A percentile compares a stretch with the other conserved stretches of the same genome.
phyloP scores from a whole-genome alignment of 1,140 invertebrate genomes.

The Episyrphus balteatus region DNA sequence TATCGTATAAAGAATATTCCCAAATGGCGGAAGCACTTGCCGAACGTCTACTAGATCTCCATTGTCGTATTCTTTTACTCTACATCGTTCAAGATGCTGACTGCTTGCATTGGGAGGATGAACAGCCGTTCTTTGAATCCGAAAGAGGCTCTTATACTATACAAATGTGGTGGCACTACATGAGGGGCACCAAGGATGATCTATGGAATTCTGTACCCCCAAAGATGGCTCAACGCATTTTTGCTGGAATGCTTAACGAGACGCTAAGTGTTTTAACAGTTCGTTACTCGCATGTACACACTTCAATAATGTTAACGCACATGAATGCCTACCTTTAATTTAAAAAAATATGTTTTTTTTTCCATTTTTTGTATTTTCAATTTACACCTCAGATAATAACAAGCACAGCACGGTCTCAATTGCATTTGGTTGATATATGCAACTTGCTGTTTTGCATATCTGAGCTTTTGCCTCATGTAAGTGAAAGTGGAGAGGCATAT shows the following conservation, averaged over 20 bases:
- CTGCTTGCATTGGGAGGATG: constrained; percentile 54
- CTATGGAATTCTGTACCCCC: constrained; percentile 70
- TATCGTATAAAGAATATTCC: constrained; percentile 59
- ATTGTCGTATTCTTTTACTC: constrained; percentile 58
- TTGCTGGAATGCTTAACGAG: constrained; percentile 69
- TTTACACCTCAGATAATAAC: constrained; percentile 44
- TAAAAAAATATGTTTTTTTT: neutral
- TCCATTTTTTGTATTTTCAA: too few species aligned
- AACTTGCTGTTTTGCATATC: constrained; percentile 61
- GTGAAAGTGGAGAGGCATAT: constrained; percentile 44
- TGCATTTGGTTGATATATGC: constrained; percentile 57
- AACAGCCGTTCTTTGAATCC: constrained; percentile 50
- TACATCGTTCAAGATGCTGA: constrained; percentile 70
- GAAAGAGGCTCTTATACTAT: constrained; percentile 63
- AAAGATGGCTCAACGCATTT: constrained; percentile 66
- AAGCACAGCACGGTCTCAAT: constrained; percentile 45
- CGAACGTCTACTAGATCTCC: constrained; percentile 63
- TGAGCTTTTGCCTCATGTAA: constrained; percentile 53
- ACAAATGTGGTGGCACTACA: constrained; percentile 78
- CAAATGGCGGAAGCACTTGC: constrained; percentile 71
- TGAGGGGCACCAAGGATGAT: constrained; percentile 67
- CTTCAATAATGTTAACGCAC: constrained; percentile 7
- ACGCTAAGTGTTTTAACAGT: constrained; percentile 62
- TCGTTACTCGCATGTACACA: constrained; percentile 56
- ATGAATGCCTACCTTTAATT: constrained; percentile 1